Evolutionary conservation across 2,888 invertebrate species (phyloP).

Genomic region (Drymonia ruficornis): DNA sequence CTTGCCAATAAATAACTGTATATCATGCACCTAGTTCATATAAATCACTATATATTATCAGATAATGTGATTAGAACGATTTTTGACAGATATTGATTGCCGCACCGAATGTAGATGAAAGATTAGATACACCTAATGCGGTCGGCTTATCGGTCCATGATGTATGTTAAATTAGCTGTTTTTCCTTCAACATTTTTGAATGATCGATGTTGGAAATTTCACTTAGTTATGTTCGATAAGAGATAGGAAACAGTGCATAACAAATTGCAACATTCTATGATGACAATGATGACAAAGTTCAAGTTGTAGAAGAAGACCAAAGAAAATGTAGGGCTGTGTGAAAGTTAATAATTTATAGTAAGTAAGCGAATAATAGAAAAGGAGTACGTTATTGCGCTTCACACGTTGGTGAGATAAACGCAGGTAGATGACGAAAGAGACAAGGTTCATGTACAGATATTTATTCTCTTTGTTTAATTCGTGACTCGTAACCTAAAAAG

Average conservation of each 20-base stretch:
- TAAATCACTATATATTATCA: constrained; percentile 67
- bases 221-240: background rate
- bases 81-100: constrained; percentile 64
- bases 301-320: too few relatives aligned
- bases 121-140: constrained; percentile 39
- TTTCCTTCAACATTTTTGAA: background rate
- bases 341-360: too few relatives aligned
- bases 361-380: too few relatives aligned
- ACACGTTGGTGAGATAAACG: too few relatives aligned
- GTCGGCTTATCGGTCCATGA: constrained; percentile 22
- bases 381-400: too few relatives aligned
- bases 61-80: constrained; percentile 60
- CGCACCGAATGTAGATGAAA: constrained; percentile 27
- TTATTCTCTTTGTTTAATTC: too few relatives aligned
- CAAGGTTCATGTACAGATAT: too few relatives aligned
- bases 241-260: too few relatives aligned
- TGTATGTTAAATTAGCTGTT: constrained; percentile 7
- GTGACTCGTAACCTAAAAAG: too few relatives aligned
- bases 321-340: too few relatives aligned
- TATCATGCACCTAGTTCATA: constrained; percentile 50
- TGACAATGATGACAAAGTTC: background rate
- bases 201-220: background rate
- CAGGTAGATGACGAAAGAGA: background rate
- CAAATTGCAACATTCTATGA: background rate
- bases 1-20: constrained; percentile 45